Base-by-base conservation (phyloP, 2,888 invertebrate species). In the Anoncus sp. region DNA sequence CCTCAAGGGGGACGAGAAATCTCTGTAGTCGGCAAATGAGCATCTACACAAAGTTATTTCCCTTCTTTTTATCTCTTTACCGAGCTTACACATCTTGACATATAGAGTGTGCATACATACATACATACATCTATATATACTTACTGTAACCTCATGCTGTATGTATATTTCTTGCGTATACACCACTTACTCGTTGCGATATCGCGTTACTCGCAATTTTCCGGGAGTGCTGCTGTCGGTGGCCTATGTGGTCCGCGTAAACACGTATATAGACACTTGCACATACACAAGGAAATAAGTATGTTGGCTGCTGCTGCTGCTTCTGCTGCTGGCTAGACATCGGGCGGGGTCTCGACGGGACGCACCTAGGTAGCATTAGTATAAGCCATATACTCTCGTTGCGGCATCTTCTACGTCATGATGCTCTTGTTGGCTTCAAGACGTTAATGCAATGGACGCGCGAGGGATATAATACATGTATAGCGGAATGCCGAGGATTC, bases 151-250 rank as follows among this genome's bases (percentile, higher is more conserved):
- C 53, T 40, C 70, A 43, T 31, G 57, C 27, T 22, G 51, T 66
- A 38, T 40, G 27, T 27, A 24, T 40, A 40, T 66, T 24, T 24
- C n/a, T 22, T 27, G 40, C 66, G 65, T 67, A 62, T 75, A 49
- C 40, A 53, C 62, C 53, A 67, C 66, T 72, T 60, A 65, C 62
- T 20, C 74, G 79, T 57, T 62, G 77, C 72, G 63, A 80, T 82
- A 84, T 84, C 80, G 81, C 84, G 77, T 84, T 84, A 82, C 82
- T 83, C 81, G 83, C 79, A 79, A 84, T 84, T 84, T 84, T 82
- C 82, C 72, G 77, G 83, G 74, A 77, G 77, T 74, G 74, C 69
- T 73, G 74, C 69, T 82, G 81, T 80, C 77, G 74, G 63, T 67
- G 73, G 67, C 55, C 62, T 73, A 73, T 77, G 73, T 53, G 69